Percentiles rank a stretch among this genome's conserved stretches.
phyloP scores from a whole-genome alignment of 1,140 invertebrate species.

The Panagrolaimus sp. region DNA sequence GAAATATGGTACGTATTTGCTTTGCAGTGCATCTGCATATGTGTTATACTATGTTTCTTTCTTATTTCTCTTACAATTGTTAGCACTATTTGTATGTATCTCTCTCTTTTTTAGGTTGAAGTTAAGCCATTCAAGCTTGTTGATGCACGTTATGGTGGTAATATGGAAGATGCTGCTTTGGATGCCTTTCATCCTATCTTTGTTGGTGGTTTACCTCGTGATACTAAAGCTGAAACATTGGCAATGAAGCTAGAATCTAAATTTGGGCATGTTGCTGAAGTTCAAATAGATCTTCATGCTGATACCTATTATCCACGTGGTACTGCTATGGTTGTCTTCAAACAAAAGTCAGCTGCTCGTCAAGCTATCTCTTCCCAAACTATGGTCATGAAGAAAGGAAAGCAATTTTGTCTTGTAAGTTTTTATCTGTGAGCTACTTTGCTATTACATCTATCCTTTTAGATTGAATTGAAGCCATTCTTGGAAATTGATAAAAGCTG shows the following conservation, averaged over 20 bases:
- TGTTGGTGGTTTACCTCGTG: neutral
- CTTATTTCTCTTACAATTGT: too few species aligned
- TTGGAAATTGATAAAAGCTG: neutral
- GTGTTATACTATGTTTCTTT: too few species aligned
- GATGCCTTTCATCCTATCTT: conserved; percentile 1
- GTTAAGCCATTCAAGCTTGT: neutral
- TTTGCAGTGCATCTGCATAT: too few species aligned
- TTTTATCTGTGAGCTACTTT: neutral
- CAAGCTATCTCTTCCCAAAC: neutral
- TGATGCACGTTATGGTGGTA: neutral
- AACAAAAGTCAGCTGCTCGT: neutral
- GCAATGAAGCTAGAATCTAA: neutral
- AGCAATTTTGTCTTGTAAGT: neutral
- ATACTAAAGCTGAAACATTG: neutral
- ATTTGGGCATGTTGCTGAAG: neutral
- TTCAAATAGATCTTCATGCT: neutral
- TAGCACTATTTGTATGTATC: neutral
- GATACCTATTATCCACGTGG: neutral
- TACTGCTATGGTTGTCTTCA: neutral
- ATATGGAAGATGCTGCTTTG: neutral
- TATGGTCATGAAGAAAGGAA: neutral
- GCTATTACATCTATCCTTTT: neutral
- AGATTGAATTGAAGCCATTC: conserved; percentile 7
- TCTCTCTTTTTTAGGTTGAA: neutral
- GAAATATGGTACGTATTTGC: too few species aligned